These are phyloP conservation scores for Bothrops jararaca DNA, from an alignment of 2,113 vertebrate species.

Conservation along the genomic window DNA sequence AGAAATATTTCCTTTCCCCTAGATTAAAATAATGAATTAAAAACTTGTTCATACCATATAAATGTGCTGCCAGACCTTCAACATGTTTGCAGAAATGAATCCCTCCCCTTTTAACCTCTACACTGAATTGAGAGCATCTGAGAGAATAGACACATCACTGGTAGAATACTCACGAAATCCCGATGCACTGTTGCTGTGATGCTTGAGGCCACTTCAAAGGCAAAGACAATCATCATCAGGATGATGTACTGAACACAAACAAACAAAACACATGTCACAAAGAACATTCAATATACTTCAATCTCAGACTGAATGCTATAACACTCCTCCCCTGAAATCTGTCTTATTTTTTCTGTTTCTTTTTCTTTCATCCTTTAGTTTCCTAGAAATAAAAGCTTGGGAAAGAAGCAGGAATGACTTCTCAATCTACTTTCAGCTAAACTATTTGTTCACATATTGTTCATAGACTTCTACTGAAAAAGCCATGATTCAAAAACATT, in stretches of 20 bases:
- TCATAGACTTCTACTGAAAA: neutral
- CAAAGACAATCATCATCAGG: conserved; percentile 76
- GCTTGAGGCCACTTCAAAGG: conserved; percentile 79
- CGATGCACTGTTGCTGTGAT: conserved; percentile 73
- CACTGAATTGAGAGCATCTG: neutral
- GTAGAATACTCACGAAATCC: conserved; percentile 73
- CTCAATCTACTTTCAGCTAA: neutral
- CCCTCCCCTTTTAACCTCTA: neutral
- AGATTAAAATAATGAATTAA: neutral
- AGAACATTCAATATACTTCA: conserved; percentile 10
- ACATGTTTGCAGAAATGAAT: neutral
- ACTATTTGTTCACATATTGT: neutral
- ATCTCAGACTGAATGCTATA: neutral
- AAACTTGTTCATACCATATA: neutral
- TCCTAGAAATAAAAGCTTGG: neutral
- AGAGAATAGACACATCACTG: neutral
- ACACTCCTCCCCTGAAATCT: neutral
- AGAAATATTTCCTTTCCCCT: neutral
- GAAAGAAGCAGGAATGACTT: neutral
- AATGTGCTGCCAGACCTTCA: neutral
- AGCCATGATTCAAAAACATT: neutral
- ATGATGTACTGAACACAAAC: conserved; percentile 70
- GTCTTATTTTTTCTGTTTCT: neutral
- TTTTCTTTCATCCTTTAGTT: neutral
- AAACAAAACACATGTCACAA: neutral